Evolutionary conservation across 2,797 vertebrate genomes (phyloP).

Genomic region (Eospalax fontanierii): DNA sequence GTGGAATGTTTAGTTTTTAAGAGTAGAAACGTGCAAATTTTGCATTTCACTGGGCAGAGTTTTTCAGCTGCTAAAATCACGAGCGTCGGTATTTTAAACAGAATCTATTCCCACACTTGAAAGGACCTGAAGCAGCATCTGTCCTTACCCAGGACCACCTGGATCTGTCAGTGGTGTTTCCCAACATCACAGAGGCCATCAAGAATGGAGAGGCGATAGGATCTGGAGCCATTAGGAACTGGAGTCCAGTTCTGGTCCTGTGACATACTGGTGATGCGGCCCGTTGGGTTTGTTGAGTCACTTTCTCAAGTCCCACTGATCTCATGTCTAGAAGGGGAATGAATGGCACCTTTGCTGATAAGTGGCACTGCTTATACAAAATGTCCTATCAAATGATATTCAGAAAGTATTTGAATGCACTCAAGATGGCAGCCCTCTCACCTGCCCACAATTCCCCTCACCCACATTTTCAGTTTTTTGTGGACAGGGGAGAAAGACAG

Average conservation of each 20-base stretch:
- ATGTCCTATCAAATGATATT: rapidly evolving
- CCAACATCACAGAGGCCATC: neutral
- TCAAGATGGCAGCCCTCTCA: too few relatives aligned
- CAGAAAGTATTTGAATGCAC: rapidly evolving
- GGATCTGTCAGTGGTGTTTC: neutral
- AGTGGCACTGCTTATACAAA: rapidly evolving
- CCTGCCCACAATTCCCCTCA: neutral
- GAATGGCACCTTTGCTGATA: rapidly evolving
- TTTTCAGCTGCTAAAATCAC: neutral
- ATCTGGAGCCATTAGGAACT: neutral
- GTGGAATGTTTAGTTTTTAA: neutral
- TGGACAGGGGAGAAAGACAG: neutral
- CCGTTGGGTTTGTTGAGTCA: rapidly evolving
- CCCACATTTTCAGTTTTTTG: neutral
- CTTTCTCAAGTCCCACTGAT: neutral
- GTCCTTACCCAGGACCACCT: rapidly evolving
- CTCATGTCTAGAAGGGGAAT: rapidly evolving
- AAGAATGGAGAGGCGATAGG: neutral
- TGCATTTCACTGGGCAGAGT: neutral
- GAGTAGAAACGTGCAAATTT: neutral
- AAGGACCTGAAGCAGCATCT: neutral
- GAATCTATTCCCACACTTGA: neutral
- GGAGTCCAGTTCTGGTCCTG: rapidly evolving
- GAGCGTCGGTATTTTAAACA: neutral
- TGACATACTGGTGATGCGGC: rapidly evolving